Conservation (phyloP, 2,113 vertebrate genomes). For the Equus przewalskii region DNA sequence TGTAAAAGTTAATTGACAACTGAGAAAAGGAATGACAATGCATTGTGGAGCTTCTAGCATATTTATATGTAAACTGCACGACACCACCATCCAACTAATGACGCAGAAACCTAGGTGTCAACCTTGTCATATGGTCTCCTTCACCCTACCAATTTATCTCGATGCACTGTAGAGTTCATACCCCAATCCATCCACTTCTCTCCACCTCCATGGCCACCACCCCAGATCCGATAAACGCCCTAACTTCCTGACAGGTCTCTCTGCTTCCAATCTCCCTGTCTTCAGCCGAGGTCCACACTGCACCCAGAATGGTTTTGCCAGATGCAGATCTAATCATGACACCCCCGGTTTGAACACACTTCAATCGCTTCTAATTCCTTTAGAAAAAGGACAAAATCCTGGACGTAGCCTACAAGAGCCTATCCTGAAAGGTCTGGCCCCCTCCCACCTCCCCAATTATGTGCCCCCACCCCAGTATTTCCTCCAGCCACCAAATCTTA, state of each 20-base stretch:
- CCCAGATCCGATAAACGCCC: neutral
- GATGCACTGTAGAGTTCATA: neutral
- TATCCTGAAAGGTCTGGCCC: neutral
- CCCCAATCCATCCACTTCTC: neutral
- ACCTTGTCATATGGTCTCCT: neutral
- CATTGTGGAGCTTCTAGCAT: neutral
- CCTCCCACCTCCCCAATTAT: too few species aligned
- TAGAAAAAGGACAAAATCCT: neutral
- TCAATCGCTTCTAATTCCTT: neutral
- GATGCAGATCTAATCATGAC: neutral
- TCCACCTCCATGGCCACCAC: neutral
- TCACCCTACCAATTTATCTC: neutral
- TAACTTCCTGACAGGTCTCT: neutral
- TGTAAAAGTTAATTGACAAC: fast-evolving
- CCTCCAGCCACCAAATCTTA: too few species aligned
- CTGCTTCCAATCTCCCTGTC: neutral
- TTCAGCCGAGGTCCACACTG: neutral
- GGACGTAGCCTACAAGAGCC: neutral
- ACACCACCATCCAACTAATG: too few species aligned
- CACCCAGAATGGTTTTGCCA: too few species aligned
- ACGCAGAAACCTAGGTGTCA: neutral
- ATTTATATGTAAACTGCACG: neutral
- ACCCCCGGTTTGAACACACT: too few species aligned
- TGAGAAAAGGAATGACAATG: neutral
- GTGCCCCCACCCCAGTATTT: too few species aligned